phyloP scores from a whole-genome alignment of 2,113 vertebrate genomes.

The Zosterops hypoxanthus region DNA sequence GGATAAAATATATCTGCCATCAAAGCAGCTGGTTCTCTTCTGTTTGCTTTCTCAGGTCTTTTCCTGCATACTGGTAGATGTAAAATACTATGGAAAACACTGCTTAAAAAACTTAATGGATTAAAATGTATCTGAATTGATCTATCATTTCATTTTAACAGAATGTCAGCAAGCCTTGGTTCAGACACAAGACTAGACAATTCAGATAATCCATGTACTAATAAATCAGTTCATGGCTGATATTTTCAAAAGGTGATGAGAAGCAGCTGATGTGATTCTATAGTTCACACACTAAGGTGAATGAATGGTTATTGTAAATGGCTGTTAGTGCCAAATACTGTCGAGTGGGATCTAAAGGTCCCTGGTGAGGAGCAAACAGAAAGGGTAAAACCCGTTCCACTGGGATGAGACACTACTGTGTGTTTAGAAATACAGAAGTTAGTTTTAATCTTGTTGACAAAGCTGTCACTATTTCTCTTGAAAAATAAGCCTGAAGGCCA shows the following conservation, averaged over 20 bases:
- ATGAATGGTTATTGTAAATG: neutral
- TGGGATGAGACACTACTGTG: neutral
- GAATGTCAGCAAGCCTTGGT: neutral
- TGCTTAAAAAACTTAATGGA: neutral
- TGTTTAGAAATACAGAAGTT: neutral
- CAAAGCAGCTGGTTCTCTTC: neutral
- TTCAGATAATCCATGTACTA: neutral
- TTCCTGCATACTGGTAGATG: neutral
- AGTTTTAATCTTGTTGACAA: neutral
- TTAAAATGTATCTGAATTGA: neutral
- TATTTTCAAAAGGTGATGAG: neutral
- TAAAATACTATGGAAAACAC: neutral
- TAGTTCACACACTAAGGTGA: neutral
- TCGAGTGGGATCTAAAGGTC: neutral
- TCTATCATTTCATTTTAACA: neutral
- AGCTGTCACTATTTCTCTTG: neutral
- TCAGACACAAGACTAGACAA: neutral
- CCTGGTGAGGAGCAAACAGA: neutral
- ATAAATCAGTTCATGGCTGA: neutral
- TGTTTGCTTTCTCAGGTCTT: neutral
- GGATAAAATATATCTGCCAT: neutral
- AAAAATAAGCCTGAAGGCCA: neutral
- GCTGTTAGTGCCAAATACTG: neutral
- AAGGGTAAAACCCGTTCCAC: neutral
- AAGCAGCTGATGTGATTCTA: neutral